These are phyloP conservation scores for Diarsia brunnea DNA, from an alignment of 2,888 invertebrate species.

Conservation along the genomic window DNA sequence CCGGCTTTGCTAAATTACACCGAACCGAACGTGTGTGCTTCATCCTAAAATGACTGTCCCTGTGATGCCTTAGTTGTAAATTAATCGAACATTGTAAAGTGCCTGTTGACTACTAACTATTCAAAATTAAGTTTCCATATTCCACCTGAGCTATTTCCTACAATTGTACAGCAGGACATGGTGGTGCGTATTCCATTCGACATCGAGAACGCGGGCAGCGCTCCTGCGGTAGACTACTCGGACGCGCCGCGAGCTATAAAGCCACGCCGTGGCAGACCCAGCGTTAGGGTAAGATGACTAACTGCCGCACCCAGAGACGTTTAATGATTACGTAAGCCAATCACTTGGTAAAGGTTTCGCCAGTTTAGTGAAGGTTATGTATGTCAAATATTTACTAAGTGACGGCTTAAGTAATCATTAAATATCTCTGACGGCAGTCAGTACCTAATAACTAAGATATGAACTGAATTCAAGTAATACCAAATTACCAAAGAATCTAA, in stretches of 20 bases:
- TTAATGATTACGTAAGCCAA: no score
- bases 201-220: constrained; percentile 79
- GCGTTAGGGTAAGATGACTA: constrained; percentile 81
- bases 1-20: neutral
- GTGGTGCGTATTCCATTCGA: constrained; percentile 88
- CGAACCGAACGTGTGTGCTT: neutral
- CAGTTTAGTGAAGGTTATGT: no score
- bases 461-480: neutral
- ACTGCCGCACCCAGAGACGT: no score
- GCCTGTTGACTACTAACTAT: neutral
- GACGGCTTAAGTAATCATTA: no score
- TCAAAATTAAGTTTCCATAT: neutral
- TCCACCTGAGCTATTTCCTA: neutral
- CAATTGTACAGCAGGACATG: constrained; percentile 76
- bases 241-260: constrained; percentile 80
- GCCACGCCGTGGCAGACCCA: constrained; percentile 84
- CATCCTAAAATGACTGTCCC: neutral
- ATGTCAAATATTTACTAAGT: no score
- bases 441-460: no score
- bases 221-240: constrained; percentile 73
- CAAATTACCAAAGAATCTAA: neutral
- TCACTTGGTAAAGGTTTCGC: no score
- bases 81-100: neutral
- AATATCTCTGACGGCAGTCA: no score
- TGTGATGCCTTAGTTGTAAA: neutral